Base-by-base conservation (phyloP, 2,888 invertebrate genomes). In the Adela reaumurella region DNA sequence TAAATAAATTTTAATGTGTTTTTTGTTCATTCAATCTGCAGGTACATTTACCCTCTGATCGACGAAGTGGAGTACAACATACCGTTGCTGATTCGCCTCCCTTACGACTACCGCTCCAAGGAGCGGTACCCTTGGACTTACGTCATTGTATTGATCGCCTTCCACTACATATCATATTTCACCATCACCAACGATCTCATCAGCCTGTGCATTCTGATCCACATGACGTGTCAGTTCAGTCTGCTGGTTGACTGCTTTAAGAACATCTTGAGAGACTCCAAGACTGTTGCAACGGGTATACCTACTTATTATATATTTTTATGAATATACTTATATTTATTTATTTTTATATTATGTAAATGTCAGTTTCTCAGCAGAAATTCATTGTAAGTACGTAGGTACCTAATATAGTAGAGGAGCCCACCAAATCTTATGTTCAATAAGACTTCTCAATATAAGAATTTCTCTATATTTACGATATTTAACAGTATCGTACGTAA, bases 61-160 rank as follows among this genome's bases (percentile, higher is more conserved):
- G 76, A 74, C 19, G 72, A 72, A 6, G 29, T 72, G 2, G 70
- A 73, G 0, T 74, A 72, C 57, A 74, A 76, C 50, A 52, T 74
- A 2, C 62, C 67, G 44, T 63, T 69, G 1, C 59, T 62, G 0
- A 53, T 71, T 0, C 60, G 60, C 3, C 46, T 73, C 0, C 74
- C 74, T 0, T 68, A 64, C 50, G 50, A 60, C 46, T 70, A 67
- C 58, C 52, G 55, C 45, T 61, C 59, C 0, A 59, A 63, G 0
- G 4, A 8, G 0, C 45, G 56, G 1, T 76, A 74, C 52, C 55
- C 64, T 0, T 8, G 62, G 1, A 59, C 62, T 0, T 74, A 74
- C 48, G 46, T 63, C 0, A 8, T 54, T 0, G 61, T 65, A 1
- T 50, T 65, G 24, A 49, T 67, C 3, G 57, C 64, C 0, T 72